Percentiles rank a stretch among this genome's conserved stretches.
phyloP scores from a whole-genome alignment of 2,888 invertebrate species.

The Agriotes lineatus region DNA sequence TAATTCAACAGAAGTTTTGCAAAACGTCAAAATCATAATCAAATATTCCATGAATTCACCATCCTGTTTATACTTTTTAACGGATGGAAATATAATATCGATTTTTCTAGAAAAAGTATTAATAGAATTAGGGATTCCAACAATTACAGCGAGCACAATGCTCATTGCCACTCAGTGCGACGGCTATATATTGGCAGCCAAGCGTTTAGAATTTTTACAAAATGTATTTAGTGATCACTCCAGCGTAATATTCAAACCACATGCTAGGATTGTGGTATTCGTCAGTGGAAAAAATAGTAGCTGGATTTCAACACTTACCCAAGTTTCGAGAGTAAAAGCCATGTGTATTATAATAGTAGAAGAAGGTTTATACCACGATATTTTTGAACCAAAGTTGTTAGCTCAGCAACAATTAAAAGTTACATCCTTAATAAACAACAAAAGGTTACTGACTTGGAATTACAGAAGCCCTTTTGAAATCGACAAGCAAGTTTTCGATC shows the following conservation, averaged over 20 bases:
- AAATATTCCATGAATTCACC: no score
- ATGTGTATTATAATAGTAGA: conserved; percentile 13
- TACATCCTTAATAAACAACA: neutral
- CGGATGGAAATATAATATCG: no score
- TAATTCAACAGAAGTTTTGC: no score
- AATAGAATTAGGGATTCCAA: no score
- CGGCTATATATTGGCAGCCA: neutral
- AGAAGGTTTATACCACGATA: neutral
- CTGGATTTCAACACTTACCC: neutral
- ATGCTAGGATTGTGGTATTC: neutral
- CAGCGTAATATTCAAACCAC: neutral
- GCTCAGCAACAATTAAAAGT: no score
- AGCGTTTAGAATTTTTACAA: neutral
- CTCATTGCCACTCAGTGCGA: no score
- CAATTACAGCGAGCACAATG: no score
- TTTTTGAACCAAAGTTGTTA: no score
- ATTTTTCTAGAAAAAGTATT: no score
- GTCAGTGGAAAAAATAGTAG: neutral
- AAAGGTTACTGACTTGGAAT: neutral
- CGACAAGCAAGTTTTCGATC: neutral
- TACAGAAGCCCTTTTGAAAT: neutral
- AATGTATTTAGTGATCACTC: neutral
- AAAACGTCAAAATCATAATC: no score
- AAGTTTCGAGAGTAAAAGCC: neutral
- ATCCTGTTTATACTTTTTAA: no score